Evolutionary conservation across 1,140 invertebrate genomes (phyloP), one percentile per base, ranked within the genome.

Genomic region (Drosophila gunungcola): DNA sequence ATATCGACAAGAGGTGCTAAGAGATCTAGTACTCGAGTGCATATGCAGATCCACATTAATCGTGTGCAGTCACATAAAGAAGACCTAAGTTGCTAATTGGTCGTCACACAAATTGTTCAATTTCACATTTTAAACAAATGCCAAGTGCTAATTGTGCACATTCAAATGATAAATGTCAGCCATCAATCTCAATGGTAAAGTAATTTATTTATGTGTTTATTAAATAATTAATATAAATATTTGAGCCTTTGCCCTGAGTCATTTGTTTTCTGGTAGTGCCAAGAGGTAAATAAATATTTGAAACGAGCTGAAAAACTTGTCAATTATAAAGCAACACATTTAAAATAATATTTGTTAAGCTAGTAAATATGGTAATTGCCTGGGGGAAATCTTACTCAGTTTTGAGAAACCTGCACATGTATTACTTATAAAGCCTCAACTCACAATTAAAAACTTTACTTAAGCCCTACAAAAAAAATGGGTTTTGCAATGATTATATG

Each of bases 61-160:
- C 45, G 13, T 70, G 65, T 70, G 67, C 67, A 70, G 64, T 55
- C 64, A 55, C 51, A 54, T 56, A 36, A 70, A 41, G 51, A n/a
- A 21, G 45, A 48, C 42, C 38, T 70, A n/a, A 29, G 45, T 34
- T 46, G 68, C 68, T 72, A 72, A 72, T 70, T 72, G 67, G 27
- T 49, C 68, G 27, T 72, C 67, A 57, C 68, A 57, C 68, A 72
- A 36, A 52, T 39, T 43, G 46, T 68, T 68, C 64, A 68, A 72
- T 72, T 72, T 70, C 68, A 49, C 65, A 70, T 72, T 69, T 56
- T 36, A 72, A 55, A 41, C 36, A 41, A 41, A 69, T 56, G 16
- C 38, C 34, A 42, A 56, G 68, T 72, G 68, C 65, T 72, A 72
- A 72, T 72, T 72, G 65, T n/a, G 13, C 49, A 70, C 68, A 70